Evolutionary conservation across 2,113 vertebrate species (phyloP).

Genomic region (Cynopterus brachyotis): DNA sequence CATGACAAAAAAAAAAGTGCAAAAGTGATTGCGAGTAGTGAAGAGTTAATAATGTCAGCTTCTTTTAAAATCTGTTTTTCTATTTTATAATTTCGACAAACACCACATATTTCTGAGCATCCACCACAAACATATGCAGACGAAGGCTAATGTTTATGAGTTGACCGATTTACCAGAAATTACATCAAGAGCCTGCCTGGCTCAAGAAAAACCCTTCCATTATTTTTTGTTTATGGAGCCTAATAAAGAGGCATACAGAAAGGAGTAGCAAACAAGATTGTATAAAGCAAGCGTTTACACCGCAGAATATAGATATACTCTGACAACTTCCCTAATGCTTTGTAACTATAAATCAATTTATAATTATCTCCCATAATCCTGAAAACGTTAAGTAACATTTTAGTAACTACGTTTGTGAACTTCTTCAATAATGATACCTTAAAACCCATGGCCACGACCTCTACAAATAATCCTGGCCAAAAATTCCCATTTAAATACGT

Average conservation of each 20-base stretch:
- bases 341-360: not conserved
- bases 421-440: not conserved
- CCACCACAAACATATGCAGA: not conserved
- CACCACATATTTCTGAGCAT: not conserved
- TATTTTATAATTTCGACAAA: constrained; percentile 31
- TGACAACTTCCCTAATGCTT: not conserved
- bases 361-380: not conserved
- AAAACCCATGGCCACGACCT: not conserved
- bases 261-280: not conserved
- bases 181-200: not conserved
- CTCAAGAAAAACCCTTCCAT: not conserved
- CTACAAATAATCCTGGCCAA: not conserved
- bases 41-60: not conserved
- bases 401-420: not conserved
- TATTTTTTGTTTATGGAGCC: constrained; percentile 33
- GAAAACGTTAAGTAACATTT: not conserved
- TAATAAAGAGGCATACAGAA: not conserved
- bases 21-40: not conserved
- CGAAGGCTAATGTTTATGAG: not conserved
- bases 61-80: not conserved
- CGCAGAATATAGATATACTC: not conserved
- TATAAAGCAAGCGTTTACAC: not conserved
- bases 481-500: constrained; percentile 27
- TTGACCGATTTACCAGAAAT: not conserved
- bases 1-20: not conserved